Evolutionary conservation across 23 tunicate genomes (phyloP), one percentile per base, ranked within the genome.

Genomic region (Trididemnum miniatum): DNA sequence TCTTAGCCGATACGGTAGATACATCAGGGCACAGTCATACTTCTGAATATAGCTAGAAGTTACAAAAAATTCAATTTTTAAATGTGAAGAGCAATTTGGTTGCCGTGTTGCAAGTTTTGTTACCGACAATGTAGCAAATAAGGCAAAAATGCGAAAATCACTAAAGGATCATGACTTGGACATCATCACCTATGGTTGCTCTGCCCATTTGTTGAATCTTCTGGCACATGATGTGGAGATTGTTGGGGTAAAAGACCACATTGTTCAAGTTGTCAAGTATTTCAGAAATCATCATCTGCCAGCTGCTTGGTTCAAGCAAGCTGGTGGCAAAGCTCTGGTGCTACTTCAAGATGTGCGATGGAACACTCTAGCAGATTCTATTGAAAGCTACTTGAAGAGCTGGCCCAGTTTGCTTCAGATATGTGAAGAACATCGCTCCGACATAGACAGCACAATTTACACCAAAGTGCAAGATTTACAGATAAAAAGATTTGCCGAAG

Each of bases 291-390:
- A 69, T 31, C 75, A 69, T 31, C 37, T 69, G 3, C 35, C 75
- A 30, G 75, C 35, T 5, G 75, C 75, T 28, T 69, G 75, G 75
- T 69, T 28, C 75, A 69, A 69, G 75, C 37, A 29, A 28, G 75
- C 75, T 12, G 39, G 75, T 7, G 75, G 75, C 7, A 69, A 69
- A 4, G 37, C 35, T 15, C 38, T 69, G 12, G 75, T 69, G 7
- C n/a, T 69, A 9, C 75, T 12, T 28, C 75, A 69, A 69, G 75
- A 69, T 69, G 75, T 69, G 39, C 35, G 75, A 69, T 69, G 75
- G 75, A 69, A 69, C 69, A 9, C 24, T 9, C 29, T 62, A 9
- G 69, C 69, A 9, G 69, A 62, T 22, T n/a, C 23, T 24, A 15
- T 62, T 9, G 23, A 62, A 24, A 28, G 7, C 12, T 32, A 69